Conservation (phyloP, 2,113 vertebrate species). For the Gadus macrocephalus region DNA sequence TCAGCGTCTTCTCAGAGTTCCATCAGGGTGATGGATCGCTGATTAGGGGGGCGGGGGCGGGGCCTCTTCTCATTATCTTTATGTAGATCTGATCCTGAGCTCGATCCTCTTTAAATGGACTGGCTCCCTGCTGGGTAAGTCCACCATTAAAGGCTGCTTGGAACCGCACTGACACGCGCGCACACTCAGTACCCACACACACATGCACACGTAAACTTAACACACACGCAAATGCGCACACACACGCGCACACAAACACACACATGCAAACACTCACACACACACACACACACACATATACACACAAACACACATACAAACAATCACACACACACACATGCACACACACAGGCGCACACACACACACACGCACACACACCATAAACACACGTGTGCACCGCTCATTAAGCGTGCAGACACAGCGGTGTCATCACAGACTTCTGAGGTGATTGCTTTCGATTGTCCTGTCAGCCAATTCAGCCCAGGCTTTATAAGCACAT, state of each 20-base stretch:
- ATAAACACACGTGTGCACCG: too few relatives aligned
- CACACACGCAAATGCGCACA: not conserved
- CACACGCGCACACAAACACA: not conserved
- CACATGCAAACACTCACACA: not conserved
- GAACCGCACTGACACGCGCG: constrained; percentile 41
- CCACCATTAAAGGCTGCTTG: constrained; percentile 53
- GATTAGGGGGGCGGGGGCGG: constrained; percentile 45
- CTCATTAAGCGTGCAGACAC: too few relatives aligned
- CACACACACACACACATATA: not conserved
- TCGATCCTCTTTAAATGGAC: constrained; percentile 47
- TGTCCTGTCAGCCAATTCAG: too few relatives aligned
- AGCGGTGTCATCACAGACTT: too few relatives aligned
- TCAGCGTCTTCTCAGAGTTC: not conserved
- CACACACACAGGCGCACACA: too few relatives aligned
- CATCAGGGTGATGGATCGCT: constrained; percentile 42
- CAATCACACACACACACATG: not conserved
- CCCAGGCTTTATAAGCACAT: too few relatives aligned
- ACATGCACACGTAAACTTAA: not conserved
- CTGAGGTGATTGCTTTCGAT: too few relatives aligned
- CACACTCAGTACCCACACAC: not conserved
- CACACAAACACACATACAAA: not conserved
- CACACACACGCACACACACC: too few relatives aligned
- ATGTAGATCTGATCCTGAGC: constrained; percentile 56
- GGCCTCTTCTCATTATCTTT: constrained; percentile 67
- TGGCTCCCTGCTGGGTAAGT: constrained; percentile 46